phyloP scores from a whole-genome alignment of 2,888 invertebrate species.

The Cerastoderma edule region DNA sequence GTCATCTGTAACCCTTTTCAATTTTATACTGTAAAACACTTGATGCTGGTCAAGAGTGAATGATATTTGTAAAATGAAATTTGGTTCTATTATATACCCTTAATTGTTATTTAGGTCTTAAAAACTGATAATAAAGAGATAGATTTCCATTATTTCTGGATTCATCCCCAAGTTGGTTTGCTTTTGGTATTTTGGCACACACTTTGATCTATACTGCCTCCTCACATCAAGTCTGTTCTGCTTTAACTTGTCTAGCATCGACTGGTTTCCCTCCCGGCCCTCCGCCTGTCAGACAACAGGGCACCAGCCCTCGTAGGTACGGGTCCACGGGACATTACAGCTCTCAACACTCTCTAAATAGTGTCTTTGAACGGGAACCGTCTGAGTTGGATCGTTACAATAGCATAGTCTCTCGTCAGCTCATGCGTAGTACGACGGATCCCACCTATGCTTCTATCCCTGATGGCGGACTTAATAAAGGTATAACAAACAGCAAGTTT shows the following conservation, averaged over 20 bases:
- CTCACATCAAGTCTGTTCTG: constrained; percentile 19
- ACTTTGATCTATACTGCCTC: constrained; percentile 15
- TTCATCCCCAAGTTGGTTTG: constrained; percentile 9
- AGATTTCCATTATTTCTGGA: not conserved
- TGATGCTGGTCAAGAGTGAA: no score
- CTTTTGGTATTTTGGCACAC: constrained; percentile 22
- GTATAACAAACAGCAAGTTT: constrained; percentile 34
- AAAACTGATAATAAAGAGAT: not conserved
- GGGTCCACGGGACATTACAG: constrained; percentile 49
- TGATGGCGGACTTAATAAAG: constrained; percentile 46
- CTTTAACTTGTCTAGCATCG: constrained; percentile 55
- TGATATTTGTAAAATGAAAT: no score
- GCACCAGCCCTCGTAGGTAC: constrained; percentile 35
- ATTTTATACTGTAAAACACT: no score
- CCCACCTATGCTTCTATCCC: constrained; percentile 77
- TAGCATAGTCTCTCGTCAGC: constrained; percentile 66
- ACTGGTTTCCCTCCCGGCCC: constrained; percentile 37
- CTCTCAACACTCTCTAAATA: constrained; percentile 58
- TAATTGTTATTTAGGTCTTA: not conserved
- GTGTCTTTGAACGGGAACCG: constrained; percentile 58
- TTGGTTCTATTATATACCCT: no score
- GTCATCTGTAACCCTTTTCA: no score
- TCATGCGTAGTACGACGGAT: constrained; percentile 67
- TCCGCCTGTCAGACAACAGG: constrained; percentile 16
- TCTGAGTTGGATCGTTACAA: constrained; percentile 53